Evolutionary conservation across 2,113 vertebrate species (phyloP), one percentile per base, ranked within the genome.

Genomic region (Cercopithecus mona): DNA sequence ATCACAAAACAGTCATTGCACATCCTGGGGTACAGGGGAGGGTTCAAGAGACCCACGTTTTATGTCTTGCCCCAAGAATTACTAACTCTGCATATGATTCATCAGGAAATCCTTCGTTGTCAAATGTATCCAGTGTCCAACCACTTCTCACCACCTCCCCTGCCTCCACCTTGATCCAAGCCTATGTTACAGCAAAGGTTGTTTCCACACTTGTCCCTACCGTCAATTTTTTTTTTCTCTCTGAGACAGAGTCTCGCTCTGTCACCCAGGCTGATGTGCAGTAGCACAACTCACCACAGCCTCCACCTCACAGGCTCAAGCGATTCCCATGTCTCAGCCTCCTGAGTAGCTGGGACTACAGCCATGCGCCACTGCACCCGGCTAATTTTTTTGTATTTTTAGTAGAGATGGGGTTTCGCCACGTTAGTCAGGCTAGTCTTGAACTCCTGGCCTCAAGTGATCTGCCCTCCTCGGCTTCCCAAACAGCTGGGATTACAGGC

Each of bases 291-390:
- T 68, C 66, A n/a, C 32, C 16, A 7, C 3, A n/a, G 32, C 66
- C 66, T 68, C 32, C 6, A 17, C 66, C 66, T 68, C 3, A 14
- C 66, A 8, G 66, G 6, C 66, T 68, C 32, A 68, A 35, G 66
- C 3, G 6, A n/a, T 17, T 35, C 66, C 18, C 32, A 32, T 18
- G 32, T 35, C 32, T 35, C 16, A 35, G 32, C 32, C 32, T 68
- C 32, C 32, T 35, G 16, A 68, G 32, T n/a, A 68, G 32, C 16
- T 17, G 66, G 16, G 6, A 68, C 32, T 18, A 68, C 16, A 68
- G 66, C 4, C 61, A 64, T 32, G 27, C 2, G 27, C 27, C 12
- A 64, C 27, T 1, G 66, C 66, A 35, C 32, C 30, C 0, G 0
- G 32, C 16, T 68, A 35, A 35, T 68, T 8, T n/a, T 68, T 68